phyloP scores from a whole-genome alignment of 2,113 vertebrate genomes.

The Montifringilla adamsi region DNA sequence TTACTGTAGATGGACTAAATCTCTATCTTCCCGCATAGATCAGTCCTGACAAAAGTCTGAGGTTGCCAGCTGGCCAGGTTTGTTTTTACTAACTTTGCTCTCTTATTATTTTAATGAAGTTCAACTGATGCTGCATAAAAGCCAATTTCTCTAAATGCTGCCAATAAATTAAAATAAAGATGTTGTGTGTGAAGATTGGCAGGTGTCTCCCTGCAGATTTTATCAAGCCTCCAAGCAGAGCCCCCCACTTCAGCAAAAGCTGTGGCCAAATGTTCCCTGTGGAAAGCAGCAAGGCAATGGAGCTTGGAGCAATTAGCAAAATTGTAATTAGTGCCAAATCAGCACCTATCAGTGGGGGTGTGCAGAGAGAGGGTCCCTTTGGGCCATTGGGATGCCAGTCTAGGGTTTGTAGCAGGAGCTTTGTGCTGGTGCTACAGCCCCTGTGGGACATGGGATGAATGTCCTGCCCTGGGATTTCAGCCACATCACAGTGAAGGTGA shows the following conservation, averaged over 20 bases:
- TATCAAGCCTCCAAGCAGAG: background rate
- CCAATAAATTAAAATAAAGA: constrained; percentile 57
- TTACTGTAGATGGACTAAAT: constrained; percentile 58
- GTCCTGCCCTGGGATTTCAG: fast-evolving
- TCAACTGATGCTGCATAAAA: constrained; percentile 48
- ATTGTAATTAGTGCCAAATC: constrained; percentile 27
- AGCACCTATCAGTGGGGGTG: background rate
- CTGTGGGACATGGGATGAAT: fast-evolving
- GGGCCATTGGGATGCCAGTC: background rate
- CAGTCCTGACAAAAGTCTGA: constrained; percentile 53
- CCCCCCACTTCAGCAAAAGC: background rate
- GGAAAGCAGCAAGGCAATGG: background rate
- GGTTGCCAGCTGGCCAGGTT: constrained; percentile 57
- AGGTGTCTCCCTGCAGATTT: constrained; percentile 29
- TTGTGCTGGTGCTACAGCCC: background rate
- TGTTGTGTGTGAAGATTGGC: constrained; percentile 31
- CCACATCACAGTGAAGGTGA: background rate
- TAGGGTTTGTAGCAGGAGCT: background rate
- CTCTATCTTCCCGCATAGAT: constrained; percentile 45
- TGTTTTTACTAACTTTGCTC: constrained; percentile 48
- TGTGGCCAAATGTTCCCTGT: background rate
- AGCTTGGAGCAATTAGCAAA: constrained; percentile 32
- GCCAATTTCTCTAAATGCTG: constrained; percentile 23
- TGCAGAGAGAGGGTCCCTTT: background rate
- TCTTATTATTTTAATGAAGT: constrained; percentile 63